Evolutionary conservation across 1,140 invertebrate species (phyloP), one percentile per base, ranked within the genome.

Genomic region (Coptotermes formosanus): DNA sequence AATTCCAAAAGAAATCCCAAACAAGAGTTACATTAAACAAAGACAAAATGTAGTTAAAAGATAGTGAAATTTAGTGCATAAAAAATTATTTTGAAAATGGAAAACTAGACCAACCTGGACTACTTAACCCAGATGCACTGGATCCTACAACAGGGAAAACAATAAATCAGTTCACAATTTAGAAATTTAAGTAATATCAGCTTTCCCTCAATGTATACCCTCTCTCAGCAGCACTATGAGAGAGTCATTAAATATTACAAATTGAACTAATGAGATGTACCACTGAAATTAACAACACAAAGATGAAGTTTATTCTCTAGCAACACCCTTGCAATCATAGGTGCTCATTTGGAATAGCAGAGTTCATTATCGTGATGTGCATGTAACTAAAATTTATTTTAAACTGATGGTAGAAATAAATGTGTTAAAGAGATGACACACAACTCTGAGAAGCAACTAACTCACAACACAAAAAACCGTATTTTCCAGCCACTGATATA

Each of bases 51-150:
- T 82, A 82, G n/a, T 86, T 82, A 82, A 86, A 82, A 86, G 48
- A 45, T 45, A 86, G 85, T 75, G 25, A 44, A 48, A 83, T 83
- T 45, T 45, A 52, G 45, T 84, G 83, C 83, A 84, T 11, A 52
- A 52, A 38, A 23, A 83, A 84, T 52, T 45, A n/a, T 84, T 84
- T 52, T 85, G 85, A 86, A 82, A 82, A 48, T 48, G 32, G 85
- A 44, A 86, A 86, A 86, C 48, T 84, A 55, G 83, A 84, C 85
- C 69, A 86, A 86, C 85, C 85, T 86, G 85, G 85, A 55, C 85
- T 86, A 86, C 85, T 86, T 82, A 86, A 86, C 45, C 85, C 85
- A 82, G 85, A 86, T 86, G 85, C 85, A 86, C 85, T 86, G 69
- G 85, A 86, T 86, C 85, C 85, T 86, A 86, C 64, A 86, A 85